Base-by-base conservation (phyloP, 2,797 vertebrate genomes). In the Harpagifer antarcticus region DNA sequence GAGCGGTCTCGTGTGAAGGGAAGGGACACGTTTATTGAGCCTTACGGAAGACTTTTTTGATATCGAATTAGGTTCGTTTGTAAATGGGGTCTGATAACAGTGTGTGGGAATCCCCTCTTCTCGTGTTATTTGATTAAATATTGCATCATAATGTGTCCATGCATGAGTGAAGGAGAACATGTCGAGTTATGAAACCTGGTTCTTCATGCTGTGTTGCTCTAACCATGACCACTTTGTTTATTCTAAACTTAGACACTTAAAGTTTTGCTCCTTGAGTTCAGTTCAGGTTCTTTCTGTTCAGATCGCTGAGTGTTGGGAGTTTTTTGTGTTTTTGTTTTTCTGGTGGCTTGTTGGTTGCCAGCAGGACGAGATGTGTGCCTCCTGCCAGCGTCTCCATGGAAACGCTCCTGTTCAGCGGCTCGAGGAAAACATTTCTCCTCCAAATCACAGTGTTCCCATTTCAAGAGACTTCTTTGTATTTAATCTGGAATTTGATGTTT, bases 371-470 rank as follows among this genome's bases (percentile, higher is more conserved):
- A 71, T 81, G 76, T 77, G 68, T 71, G 71, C 44, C 77, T 57
- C 82, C 65, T 78, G 82, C 87, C 81, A 86, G 82, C 3, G 83
- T 93, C 88, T 86, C 92, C 89, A 89, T 92, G 91, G 91, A 77
- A 88, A 93, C 70, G 44, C 65, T 64, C 33, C 79, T 68, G 75
- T 88, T 89, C 79, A 87, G 47, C 55, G 50, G 57, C 72, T 68
- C 19, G 11, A 82, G 73, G 79, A 82, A 89, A 89, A 88, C 83
- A 68, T 80, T 86, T 78, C 74, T 61, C 75, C 84, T 86, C 68
- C 66, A 47, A 61, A 74, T 78, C 70, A 60, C 60, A 77, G 73
- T 90, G 60, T 82, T 79, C 68, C 71, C 84, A 86, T 43, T 83
- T 87, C 58, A 81, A 81, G 78, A 82, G 78, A 68, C 50, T 50